A percentile compares a stretch with the other conserved stretches of the same genome.
These are phyloP conservation scores for Cotesia typhae DNA, from an alignment of 1,140 invertebrate species.

Conservation along the genomic window DNA sequence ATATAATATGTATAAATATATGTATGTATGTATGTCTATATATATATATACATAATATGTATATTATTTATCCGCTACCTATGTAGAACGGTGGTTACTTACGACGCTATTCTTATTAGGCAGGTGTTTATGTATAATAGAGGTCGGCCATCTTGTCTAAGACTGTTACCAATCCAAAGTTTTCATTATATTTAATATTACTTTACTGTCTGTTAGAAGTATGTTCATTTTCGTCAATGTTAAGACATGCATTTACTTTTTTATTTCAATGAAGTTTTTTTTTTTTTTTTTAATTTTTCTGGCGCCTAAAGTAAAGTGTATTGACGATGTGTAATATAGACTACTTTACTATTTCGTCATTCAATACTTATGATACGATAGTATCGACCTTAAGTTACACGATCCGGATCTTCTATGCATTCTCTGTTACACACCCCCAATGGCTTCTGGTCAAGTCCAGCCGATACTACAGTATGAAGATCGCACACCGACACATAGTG, in stretches of 20 bases:
- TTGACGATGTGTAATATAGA: not conserved
- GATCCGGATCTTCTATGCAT: conserved; percentile 24
- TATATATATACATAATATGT: conserved; percentile 11
- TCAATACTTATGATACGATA: conserved; percentile 11
- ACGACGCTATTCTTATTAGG: conserved; percentile 47
- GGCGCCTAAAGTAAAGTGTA: not conserved
- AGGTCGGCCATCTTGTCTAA: conserved; percentile 47
- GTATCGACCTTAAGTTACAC: conserved; percentile 28
- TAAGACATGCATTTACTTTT: too few relatives aligned
- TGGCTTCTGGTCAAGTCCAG: conserved; percentile 2
- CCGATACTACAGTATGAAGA: not conserved
- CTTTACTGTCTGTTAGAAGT: conserved; percentile 42
- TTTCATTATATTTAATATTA: conserved; percentile 24
- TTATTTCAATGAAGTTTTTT: not conserved
- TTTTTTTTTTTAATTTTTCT: conserved; percentile 4
- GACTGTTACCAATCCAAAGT: conserved; percentile 34
- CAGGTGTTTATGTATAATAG: conserved; percentile 52
- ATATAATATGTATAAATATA: not conserved
- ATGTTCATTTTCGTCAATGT: conserved; percentile 49
- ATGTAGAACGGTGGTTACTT: conserved; percentile 35
- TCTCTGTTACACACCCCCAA: conserved; percentile 3
- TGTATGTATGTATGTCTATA: not conserved
- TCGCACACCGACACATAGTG: not conserved
- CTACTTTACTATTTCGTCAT: conserved; percentile 17
- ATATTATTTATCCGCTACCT: conserved; percentile 15